Base-by-base conservation (phyloP, 2,888 invertebrate genomes). In the Rotaria socialis region DNA sequence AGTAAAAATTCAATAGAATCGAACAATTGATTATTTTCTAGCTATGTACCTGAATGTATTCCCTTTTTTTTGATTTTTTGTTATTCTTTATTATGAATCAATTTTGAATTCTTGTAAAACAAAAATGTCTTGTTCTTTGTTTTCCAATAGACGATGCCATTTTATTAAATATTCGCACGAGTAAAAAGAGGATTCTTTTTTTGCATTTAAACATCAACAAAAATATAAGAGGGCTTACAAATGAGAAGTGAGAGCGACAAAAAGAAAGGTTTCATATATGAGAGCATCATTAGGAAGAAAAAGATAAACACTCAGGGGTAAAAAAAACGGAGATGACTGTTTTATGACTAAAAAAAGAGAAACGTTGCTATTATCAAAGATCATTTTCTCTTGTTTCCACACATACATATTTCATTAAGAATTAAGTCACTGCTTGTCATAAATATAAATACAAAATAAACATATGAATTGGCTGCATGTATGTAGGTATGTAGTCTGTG, bases 101-200 rank as follows among this genome's bases (percentile, higher is more conserved):
- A 35, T 35, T 35, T 35, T 35, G 35, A 35, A 35, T 35, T 35
- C 2, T 35, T 35, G 35, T 35, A 35, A 35, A 35, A 35, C 35
- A 50, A 8, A 52, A 3, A 52, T 16, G 3, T 52, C 52, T 52
- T 52, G 52, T 3, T 14, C 14, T 52, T 52, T 52, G 52, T 52
- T 56, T 56, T 56, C 24, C 56, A 24, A 56, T 56, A 24, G 24
- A 56, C 56, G 56, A 56, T 56, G 24, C 56, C 24, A 56, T 0
- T 67, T 67, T 67, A 67, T 67, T 67, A 27, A 67, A 67, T 67
- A 27, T 24, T 35, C 16, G 19, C 35, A 67, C 67, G 35, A 35
- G 35, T 67, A 67, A 67, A 67, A 67, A 67, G 67, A 67, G 35
- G 67, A 67, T 67, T 67, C 35, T 67, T 67, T 67, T 67, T 35